Conservation (phyloP, 2,113 vertebrate genomes). For the Xenotilapia leptura region DNA sequence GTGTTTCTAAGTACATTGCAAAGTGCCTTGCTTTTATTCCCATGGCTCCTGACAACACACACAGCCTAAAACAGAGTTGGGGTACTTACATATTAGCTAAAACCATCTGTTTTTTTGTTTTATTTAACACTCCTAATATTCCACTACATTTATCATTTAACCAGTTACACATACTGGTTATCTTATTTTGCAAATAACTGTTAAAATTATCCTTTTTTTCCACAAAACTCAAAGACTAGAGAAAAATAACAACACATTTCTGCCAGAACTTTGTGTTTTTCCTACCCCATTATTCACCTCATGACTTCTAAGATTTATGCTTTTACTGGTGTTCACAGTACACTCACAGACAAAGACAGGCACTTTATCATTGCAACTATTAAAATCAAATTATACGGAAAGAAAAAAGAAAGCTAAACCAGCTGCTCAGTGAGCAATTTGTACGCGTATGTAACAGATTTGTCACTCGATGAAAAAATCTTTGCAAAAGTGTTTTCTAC, state of each 20-base stretch:
- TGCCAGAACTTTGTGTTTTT: background rate
- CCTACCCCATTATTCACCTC: background rate
- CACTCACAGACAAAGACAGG: background rate
- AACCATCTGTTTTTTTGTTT: background rate
- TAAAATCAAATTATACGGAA: background rate
- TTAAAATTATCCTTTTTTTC: background rate
- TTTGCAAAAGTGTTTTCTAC: background rate
- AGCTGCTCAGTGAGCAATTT: background rate
- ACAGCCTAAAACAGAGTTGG: background rate
- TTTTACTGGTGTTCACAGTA: background rate
- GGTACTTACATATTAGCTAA: background rate
- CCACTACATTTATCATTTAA: background rate
- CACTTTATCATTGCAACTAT: background rate
- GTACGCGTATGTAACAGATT: background rate
- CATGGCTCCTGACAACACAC: background rate
- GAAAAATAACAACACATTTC: background rate
- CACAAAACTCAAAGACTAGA: background rate
- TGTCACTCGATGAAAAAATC: background rate
- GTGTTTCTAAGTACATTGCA: background rate
- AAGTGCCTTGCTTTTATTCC: background rate
- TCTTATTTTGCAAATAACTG: background rate
- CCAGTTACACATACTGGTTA: background rate
- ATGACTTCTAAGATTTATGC: background rate
- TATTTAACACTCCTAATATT: background rate
- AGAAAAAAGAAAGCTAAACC: background rate